Base-by-base conservation (phyloP, 2,888 invertebrate genomes). In the Tetrapedia diversipes region DNA sequence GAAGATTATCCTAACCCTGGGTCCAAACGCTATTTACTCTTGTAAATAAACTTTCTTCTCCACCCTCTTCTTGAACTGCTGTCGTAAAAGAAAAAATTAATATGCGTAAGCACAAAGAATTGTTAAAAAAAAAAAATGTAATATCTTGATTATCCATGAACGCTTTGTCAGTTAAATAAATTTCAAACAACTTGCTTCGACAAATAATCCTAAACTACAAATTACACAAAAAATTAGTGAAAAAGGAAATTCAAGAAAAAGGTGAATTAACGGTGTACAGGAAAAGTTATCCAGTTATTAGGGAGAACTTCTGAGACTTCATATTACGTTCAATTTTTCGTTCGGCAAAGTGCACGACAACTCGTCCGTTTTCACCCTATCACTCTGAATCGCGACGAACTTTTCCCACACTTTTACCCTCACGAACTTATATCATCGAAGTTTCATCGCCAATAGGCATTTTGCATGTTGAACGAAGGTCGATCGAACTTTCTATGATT, bases 391-490 rank as follows among this genome's bases (percentile, higher is more conserved):
- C 51, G 51, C 56, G 59, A 43, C 68, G 39, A 82, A 81, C 75
- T 84, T 84, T 74, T 68, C 68, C 79, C 69, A 70, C 59, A 56
- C 61, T 75, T 70, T 59, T 11, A 51, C 37, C 34, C 72, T 72
- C 78, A 84, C 82, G 84, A 75, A 74, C 64, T 22, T 67, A 41
- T 11, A 69, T 54, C 59, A 57, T 67, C 32, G 39, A 24, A 34
- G 8, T 41, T 68, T n/a, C 39, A 1, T 29, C 22, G 16, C 68
- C 67, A 56, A 49, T 61, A 41, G 43, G 54, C 41, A n/a, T n/a
- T 63, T 70, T 64, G 56, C 53, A 41, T 10, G 16, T n/a, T n/a
- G n/a, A n/a, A n/a, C n/a, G n/a, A n/a, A n/a, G n/a, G n/a, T n/a
- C n/a, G n/a, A n/a, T n/a, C n/a, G n/a, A n/a, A n/a, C n/a, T n/a